Base-by-base conservation (phyloP, 2,797 vertebrate genomes). In the Fundulus diaphanus region DNA sequence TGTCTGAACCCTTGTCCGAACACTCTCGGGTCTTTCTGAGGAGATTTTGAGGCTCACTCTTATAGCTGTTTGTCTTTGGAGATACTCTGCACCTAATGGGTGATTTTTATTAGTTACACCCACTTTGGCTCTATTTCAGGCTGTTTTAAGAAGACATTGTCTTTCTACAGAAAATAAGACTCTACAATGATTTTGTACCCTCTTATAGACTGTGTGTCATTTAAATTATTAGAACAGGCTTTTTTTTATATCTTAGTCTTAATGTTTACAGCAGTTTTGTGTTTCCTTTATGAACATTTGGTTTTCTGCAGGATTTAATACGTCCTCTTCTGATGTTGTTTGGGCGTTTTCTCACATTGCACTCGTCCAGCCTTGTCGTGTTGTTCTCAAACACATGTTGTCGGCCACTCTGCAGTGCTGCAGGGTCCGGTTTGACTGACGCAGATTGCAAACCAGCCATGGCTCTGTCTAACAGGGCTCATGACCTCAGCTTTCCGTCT, bases 401-500 rank as follows among this genome's bases (percentile, higher is more conserved):
- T n/a, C 29, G 5, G 65, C 27, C 51, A 16, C 37, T 40, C 16
- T 9, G 40, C 24, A 63, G 35, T 15, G 42, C 48, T 63, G 29
- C 68, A 52, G 61, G 29, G 76, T 27, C 51, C 51, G 48, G 12
- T 27, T 31, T 57, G 63, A 68, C 40, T 15, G 33, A 63, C 56
- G 57, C 70, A 67, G 63, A 72, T 70, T 16, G 15, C n/a, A 56
- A 31, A 68, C 61, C 27, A 37, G 63, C 29, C 52, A 63, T 6
- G 51, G n/a, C 44, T 67, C 24, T 42, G 68, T 65, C 68, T 42
- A 46, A 65, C 57, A 20, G 16, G 48, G 57, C 46, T 35, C 37
- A 77, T 65, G 70, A 77, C 70, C 42, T 84, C 82, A 78, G 54
- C 52, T 27, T 42, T 61, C 12, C 3, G 81, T 83, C 22, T 59